These are phyloP conservation scores for Aviceda subcristata DNA, from an alignment of 2,113 vertebrate genomes.

Conservation along the genomic window DNA sequence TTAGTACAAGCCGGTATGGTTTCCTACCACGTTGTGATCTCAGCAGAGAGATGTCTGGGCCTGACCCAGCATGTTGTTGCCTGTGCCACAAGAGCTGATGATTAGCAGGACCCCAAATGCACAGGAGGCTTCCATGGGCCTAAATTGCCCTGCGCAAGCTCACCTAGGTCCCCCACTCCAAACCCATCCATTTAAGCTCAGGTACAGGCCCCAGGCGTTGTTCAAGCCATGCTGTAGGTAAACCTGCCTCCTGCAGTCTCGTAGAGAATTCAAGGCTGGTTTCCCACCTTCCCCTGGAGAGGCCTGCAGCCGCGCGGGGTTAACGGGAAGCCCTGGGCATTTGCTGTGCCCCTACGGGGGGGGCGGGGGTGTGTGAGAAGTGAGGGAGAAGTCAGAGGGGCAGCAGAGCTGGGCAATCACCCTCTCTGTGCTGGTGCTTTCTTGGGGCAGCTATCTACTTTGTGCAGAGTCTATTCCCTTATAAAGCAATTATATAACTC, in stretches of 20 bases:
- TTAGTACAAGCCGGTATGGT: rapidly evolving
- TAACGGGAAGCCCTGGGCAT: rapidly evolving
- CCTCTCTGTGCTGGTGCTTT: rapidly evolving
- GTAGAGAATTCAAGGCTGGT: rapidly evolving
- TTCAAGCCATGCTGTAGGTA: no score
- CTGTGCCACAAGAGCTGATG: neutral
- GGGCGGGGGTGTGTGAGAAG: rapidly evolving
- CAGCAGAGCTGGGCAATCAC: rapidly evolving
- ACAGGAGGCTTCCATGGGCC: neutral
- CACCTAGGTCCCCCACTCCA: rapidly evolving
- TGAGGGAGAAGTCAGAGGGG: neutral
- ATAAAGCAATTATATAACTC: rapidly evolving
- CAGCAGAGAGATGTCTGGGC: neutral
- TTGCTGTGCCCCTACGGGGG: rapidly evolving
- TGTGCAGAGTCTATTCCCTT: neutral
- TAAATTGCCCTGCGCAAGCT: neutral
- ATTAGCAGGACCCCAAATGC: no score
- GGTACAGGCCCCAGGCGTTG: rapidly evolving
- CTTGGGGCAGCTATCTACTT: neutral
- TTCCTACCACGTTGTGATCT: rapidly evolving
- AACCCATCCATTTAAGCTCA: rapidly evolving
- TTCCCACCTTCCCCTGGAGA: no score
- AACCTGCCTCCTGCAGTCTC: neutral
- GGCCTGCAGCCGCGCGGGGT: rapidly evolving
- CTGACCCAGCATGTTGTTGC: rapidly evolving